Conservation (phyloP, 2,797 vertebrate genomes). For the Anableps anableps region DNA sequence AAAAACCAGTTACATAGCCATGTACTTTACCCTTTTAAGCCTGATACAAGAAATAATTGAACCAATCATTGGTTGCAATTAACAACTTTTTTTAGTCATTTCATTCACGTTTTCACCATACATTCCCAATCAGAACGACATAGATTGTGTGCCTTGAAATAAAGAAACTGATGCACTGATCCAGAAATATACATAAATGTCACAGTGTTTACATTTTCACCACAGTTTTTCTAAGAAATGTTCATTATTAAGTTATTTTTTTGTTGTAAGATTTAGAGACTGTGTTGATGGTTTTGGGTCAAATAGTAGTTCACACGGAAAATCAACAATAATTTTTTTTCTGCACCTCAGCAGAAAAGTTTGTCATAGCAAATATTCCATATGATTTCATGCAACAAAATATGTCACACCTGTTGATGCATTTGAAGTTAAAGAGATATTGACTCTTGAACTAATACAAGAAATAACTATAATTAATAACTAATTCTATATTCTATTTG, state of each 20-base stretch:
- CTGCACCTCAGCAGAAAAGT: neutral
- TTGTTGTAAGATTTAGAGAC: no score
- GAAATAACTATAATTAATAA: neutral
- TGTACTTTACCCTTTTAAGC: neutral
- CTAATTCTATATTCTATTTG: neutral
- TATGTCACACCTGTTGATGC: neutral
- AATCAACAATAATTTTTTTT: neutral
- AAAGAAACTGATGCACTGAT: neutral
- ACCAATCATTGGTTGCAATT: no score
- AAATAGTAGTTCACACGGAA: neutral
- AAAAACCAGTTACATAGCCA: neutral
- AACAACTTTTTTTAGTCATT: neutral
- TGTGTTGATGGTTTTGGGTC: no score
- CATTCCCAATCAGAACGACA: no score
- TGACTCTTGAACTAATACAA: neutral
- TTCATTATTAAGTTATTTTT: no score
- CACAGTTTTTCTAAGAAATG: no score
- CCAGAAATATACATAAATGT: neutral
- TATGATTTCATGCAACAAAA: neutral
- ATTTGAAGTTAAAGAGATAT: neutral
- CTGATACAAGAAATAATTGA: no score
- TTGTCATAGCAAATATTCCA: neutral
- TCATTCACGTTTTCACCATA: no score
- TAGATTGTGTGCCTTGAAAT: neutral
- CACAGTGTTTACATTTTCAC: no score